Base-by-base conservation (phyloP, 2,888 invertebrate species). In the Tiliacea citrago region DNA sequence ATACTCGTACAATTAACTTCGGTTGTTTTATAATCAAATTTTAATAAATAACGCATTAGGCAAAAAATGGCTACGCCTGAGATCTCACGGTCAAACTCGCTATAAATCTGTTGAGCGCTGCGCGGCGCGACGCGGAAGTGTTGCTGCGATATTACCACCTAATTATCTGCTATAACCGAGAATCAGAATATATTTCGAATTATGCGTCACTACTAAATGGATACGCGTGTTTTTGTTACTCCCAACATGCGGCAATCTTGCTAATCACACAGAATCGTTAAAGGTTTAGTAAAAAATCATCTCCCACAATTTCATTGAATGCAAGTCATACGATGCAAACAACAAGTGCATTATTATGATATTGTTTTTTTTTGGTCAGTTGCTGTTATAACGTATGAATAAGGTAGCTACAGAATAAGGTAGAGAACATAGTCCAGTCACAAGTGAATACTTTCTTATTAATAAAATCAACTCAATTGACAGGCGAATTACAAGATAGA, bases 31-130 rank as follows among this genome's bases (percentile, higher is more conserved):
- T 92, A 93, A 93, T 93, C 88, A 94, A 93, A 96, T 95, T 95
- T 95, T 95, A 94, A 96, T 96, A 96, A 95, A 95, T 95, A 95
- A 94, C 92, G 91, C 95, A 95, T 96, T 95, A 95, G 91, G 93
- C 93, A 95, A 95, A 95, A 95, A 95, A 94, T 91, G 92, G 94
- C 93, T 89, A 94, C 94, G 94, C 92, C 94, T 94, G 91, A 93
- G 91, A 90, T 95, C 96, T 96, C 96, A 96, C 94, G 96, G 96
- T 93, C 96, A 95, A 94, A 94, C 93, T 92, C 90, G 95, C 95
- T 93, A 95, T 95, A 96, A 93, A 96, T 95, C 91, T 94, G 94
- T 93, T 92, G 93, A 92, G 90, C 89, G 90, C 76, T 45, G 73
- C 67, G 71, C 78, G 91, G 68, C 73, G 83, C 89, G 89, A 94